Evolutionary conservation across 2,797 vertebrate species (phyloP).

Genomic region (Phylloscopus collybita): DNA sequence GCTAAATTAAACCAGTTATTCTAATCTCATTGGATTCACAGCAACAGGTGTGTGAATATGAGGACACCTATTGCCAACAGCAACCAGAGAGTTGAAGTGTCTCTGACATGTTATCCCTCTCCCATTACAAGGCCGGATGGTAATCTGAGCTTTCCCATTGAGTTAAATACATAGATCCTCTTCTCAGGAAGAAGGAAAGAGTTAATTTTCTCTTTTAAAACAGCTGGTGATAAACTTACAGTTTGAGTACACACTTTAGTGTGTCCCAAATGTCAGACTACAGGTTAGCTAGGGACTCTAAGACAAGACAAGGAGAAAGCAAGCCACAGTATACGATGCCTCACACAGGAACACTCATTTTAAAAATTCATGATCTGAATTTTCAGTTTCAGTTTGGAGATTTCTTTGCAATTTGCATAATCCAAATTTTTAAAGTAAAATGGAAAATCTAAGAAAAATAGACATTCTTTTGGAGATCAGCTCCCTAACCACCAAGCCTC

Average conservation of each 20-base stretch:
- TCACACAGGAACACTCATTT: background rate
- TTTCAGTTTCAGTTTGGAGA: background rate
- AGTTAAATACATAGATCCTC: background rate
- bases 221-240: background rate
- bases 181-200: background rate
- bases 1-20: background rate
- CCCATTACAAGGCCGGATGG: background rate
- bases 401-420: background rate
- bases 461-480: background rate
- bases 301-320: background rate
- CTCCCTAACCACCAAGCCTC: fast-evolving
- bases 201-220: background rate
- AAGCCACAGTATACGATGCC: background rate
- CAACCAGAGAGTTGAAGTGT: background rate
- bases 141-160: background rate
- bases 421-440: background rate
- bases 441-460: background rate
- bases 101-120: background rate
- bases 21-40: background rate
- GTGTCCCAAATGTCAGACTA: background rate
- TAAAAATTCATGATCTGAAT: background rate
- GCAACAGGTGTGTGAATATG: background rate
- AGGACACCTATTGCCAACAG: background rate
- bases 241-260: background rate
- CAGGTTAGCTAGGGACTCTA: background rate